phyloP scores from a whole-genome alignment of 2,797 vertebrate genomes.

The Mareca strepera region DNA sequence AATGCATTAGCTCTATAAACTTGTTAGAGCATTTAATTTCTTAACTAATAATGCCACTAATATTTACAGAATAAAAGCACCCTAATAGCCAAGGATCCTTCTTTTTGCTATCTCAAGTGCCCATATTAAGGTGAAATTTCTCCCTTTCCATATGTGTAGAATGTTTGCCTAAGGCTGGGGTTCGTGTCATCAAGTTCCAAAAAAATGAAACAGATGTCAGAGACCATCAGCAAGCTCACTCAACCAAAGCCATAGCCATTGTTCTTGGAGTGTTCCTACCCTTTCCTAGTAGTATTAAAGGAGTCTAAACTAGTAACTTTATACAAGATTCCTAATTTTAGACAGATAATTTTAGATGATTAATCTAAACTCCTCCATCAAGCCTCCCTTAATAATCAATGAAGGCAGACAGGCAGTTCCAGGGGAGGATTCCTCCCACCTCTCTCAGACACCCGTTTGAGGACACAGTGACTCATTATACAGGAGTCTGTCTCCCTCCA shows the following conservation, averaged over 20 bases:
- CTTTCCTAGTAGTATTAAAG: background rate
- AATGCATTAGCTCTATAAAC: background rate
- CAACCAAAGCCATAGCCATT: background rate
- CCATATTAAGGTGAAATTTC: background rate
- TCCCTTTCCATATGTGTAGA: background rate
- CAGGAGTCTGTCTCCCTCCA: background rate
- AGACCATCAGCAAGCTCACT: background rate
- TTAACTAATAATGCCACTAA: background rate
- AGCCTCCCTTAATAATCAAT: background rate
- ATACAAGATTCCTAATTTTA: background rate
- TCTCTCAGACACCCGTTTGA: background rate
- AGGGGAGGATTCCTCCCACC: background rate
- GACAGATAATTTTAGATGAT: background rate
- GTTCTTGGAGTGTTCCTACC: background rate
- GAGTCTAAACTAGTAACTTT: background rate
- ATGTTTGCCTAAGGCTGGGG: background rate
- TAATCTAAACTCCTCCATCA: background rate
- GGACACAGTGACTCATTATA: background rate
- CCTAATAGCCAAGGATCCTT: background rate
- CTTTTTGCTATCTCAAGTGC: background rate
- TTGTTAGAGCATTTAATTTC: background rate
- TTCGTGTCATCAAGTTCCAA: background rate
- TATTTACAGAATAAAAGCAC: background rate
- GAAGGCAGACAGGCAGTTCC: background rate
- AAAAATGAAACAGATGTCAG: background rate